A percentile compares a stretch with the other conserved stretches of the same genome.
These are phyloP conservation scores for Acanthosoma haemorrhoidale DNA, from an alignment of 2,888 invertebrate species.

Conservation along the genomic window DNA sequence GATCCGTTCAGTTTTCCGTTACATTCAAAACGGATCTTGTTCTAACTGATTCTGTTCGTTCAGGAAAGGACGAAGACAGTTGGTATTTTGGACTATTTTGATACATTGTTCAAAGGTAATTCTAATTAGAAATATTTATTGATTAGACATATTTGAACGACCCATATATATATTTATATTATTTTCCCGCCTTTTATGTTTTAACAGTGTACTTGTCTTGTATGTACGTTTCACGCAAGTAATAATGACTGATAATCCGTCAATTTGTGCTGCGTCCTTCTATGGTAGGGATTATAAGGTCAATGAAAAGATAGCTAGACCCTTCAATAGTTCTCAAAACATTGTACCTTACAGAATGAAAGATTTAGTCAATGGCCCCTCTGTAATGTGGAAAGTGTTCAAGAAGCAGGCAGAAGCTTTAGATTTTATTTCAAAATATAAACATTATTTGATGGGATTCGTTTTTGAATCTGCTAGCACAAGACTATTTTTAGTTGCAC, in stretches of 20 bases:
- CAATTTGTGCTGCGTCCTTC: background rate
- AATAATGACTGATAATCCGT: background rate
- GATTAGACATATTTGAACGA: background rate
- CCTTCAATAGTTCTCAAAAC: background rate
- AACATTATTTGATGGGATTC: slow-evolving; percentile 46
- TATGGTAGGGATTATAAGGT: slow-evolving; percentile 1
- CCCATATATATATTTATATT: background rate
- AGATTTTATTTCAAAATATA: slow-evolving; percentile 41
- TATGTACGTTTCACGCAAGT: background rate
- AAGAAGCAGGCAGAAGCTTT: slow-evolving; percentile 47
- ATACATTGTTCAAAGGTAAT: background rate
- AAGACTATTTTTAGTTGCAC: slow-evolving; percentile 48
- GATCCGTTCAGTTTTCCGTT: background rate
- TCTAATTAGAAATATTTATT: background rate
- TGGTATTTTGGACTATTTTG: background rate
- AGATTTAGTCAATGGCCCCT: slow-evolving; percentile 44
- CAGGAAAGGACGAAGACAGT: background rate
- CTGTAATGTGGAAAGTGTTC: slow-evolving; percentile 46
- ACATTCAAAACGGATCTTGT: slow-evolving; percentile 2
- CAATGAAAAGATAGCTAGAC: background rate
- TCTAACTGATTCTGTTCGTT: background rate
- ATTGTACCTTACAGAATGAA: slow-evolving; percentile 34
- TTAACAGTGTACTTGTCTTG: background rate
- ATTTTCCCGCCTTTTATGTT: slow-evolving; percentile 1
- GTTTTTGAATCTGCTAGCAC: slow-evolving; percentile 46